phyloP scores from a whole-genome alignment of 2,113 vertebrate genomes.

The Mandrillus leucophaeus region DNA sequence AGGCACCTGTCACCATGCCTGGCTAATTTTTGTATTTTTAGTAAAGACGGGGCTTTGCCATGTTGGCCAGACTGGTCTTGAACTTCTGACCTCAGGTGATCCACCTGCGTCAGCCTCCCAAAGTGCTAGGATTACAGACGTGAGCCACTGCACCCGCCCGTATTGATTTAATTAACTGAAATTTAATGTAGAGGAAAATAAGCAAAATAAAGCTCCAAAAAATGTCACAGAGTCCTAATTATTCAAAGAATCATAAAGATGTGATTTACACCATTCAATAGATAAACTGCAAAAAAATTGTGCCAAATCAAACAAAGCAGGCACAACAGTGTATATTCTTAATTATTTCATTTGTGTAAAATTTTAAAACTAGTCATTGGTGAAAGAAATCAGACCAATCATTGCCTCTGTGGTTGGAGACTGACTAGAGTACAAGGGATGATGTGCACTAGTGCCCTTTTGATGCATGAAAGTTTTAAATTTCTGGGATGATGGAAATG shows the following conservation, averaged over 20 bases:
- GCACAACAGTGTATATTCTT: too few species aligned
- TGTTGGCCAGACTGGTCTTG: too few species aligned
- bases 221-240: not conserved
- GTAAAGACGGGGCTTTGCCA: too few species aligned
- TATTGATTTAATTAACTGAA: not conserved
- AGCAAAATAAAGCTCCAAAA: not conserved
- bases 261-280: not conserved
- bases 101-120: too few species aligned
- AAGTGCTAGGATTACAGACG: too few species aligned
- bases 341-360: not conserved
- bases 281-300: not conserved
- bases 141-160: not conserved
- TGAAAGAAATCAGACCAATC: not conserved
- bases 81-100: too few species aligned
- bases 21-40: too few species aligned
- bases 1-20: too few species aligned
- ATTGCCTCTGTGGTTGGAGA: not conserved
- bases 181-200: not conserved
- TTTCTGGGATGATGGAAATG: not conserved
- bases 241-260: not conserved
- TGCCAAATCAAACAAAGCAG: not conserved
- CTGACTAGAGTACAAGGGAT: not conserved
- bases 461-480: too few species aligned
- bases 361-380: not conserved
- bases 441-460: too few species aligned